Conservation (phyloP, 1,140 invertebrate genomes). For the roundworm (Caenorhabditis elegans) region WBcel235 BX284603.4:9442001-9442500, state of each 20-base stretch:
- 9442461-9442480: constrained; percentile 86
- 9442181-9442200: neutral
- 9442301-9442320: constrained; percentile 37
- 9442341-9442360: constrained; percentile 66
- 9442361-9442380: constrained; percentile 69
- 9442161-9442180: neutral
- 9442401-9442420: constrained; percentile 67
- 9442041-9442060: constrained; percentile 7
- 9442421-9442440: constrained; percentile 71
- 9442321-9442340: constrained; percentile 45
- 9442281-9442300: constrained; percentile 38
- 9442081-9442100: neutral
- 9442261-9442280: constrained; percentile 58
- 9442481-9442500: constrained; percentile 86
- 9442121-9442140: neutral
- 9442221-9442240: constrained; percentile 32
- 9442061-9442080: neutral
- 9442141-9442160: neutral
- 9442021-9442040: neutral
- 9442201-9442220: constrained; percentile 28
- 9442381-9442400: constrained; percentile 68
- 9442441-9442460: constrained; percentile 73
- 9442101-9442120: constrained; percentile 19
- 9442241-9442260: constrained; percentile 37
- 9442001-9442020: neutral